These are phyloP conservation scores for Pandemis heparana DNA, from an alignment of 2,888 invertebrate species.

Conservation along the genomic window DNA sequence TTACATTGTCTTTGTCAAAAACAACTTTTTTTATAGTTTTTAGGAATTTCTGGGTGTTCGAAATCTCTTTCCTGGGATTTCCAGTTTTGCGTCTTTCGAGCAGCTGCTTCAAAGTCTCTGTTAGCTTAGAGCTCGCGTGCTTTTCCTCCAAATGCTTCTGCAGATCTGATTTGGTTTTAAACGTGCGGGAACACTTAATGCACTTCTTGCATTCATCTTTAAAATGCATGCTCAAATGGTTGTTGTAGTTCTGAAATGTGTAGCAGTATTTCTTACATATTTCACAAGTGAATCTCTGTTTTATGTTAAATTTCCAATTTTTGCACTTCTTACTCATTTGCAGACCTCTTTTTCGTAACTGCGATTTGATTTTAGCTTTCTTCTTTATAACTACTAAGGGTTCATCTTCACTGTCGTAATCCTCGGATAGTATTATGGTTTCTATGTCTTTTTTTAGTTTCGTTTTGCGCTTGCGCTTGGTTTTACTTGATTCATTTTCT, in stretches of 20 bases:
- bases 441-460: constrained; percentile 33
- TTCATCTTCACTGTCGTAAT: constrained; percentile 69
- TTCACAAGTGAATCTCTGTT: constrained; percentile 61
- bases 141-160: constrained; percentile 58
- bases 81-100: constrained; percentile 63
- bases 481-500: constrained; percentile 45
- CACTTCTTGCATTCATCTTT: constrained; percentile 62
- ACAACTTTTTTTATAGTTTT: constrained; percentile 63
- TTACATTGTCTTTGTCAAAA: constrained; percentile 15
- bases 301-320: constrained; percentile 38
- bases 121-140: constrained; percentile 68
- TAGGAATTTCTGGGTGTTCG: constrained; percentile 53
- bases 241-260: constrained; percentile 73
- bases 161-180: constrained; percentile 59
- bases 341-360: constrained; percentile 20
- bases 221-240: constrained; percentile 68
- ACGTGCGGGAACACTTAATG: constrained; percentile 66
- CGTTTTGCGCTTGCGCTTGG: constrained; percentile 47
- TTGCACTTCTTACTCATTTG: constrained; percentile 36
- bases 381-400: constrained; percentile 55
- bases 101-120: constrained; percentile 70
- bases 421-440: constrained; percentile 46
- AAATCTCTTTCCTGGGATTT: constrained; percentile 39
- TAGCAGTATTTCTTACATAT: constrained; percentile 73
- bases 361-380: constrained; percentile 39